Evolutionary conservation across 2,113 vertebrate species (phyloP).

Genomic region (Lycaon pictus): DNA sequence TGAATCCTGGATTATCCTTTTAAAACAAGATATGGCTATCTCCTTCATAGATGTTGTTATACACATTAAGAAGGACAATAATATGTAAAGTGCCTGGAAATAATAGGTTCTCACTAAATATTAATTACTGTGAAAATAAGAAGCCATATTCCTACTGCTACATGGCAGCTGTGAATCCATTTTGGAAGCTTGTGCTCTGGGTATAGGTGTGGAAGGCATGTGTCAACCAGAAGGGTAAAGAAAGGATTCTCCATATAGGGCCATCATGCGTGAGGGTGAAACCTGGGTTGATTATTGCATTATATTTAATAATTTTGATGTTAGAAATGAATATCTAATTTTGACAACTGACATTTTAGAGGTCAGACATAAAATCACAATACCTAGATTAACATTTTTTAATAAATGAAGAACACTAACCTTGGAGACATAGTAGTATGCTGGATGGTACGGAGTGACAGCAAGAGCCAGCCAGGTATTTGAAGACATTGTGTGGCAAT

Average conservation of each 20-base stretch:
- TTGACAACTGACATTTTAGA: neutral
- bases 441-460: neutral
- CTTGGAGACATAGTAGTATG: neutral
- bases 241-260: neutral
- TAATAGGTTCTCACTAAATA: constrained; percentile 20
- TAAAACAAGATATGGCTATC: neutral
- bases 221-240: neutral
- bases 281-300: neutral
- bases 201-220: neutral
- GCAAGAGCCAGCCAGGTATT: neutral
- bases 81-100: neutral
- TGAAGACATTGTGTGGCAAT: neutral
- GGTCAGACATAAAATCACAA: neutral
- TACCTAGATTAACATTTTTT: neutral
- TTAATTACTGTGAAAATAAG: constrained; percentile 11
- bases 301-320: neutral
- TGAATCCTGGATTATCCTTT: neutral
- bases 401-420: neutral
- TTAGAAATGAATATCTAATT: neutral
- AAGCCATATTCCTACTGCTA: neutral
- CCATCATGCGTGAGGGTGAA: neutral
- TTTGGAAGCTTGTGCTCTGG: neutral
- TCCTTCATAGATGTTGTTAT: neutral
- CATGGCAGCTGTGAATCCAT: neutral
- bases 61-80: neutral